These are phyloP conservation scores for Vimba vimba DNA, from an alignment of 2,113 vertebrate genomes.

Conservation along the genomic window DNA sequence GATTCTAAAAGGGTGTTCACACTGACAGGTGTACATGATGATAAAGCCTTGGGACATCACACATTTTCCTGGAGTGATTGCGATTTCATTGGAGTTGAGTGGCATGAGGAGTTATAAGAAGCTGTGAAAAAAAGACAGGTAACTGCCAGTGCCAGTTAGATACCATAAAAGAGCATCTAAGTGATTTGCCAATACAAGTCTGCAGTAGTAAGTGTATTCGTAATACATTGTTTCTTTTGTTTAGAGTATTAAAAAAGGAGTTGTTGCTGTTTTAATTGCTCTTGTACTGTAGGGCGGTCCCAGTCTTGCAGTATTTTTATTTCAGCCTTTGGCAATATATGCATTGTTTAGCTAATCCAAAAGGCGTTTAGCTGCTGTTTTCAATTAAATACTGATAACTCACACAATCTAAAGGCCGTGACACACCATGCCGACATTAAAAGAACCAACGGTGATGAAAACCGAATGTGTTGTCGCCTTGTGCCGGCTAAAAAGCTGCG, in stretches of 20 bases:
- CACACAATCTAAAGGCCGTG: not conserved
- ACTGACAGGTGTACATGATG: not conserved
- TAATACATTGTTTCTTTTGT: not conserved
- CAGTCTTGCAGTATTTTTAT: not conserved
- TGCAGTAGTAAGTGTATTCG: not conserved
- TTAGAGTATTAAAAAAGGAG: not conserved
- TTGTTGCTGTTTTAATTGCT: not conserved
- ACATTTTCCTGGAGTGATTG: not conserved
- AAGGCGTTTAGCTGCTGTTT: not conserved
- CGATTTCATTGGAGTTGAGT: not conserved
- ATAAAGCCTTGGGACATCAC: not conserved
- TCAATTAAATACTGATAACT: not conserved
- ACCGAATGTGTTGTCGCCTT: too few species aligned
- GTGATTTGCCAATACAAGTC: not conserved
- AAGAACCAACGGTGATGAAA: too few species aligned
- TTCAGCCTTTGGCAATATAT: not conserved
- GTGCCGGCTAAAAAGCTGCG: too few species aligned
- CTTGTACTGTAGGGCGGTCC: not conserved
- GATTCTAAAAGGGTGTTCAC: not conserved
- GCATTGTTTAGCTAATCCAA: not conserved
- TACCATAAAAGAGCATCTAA: not conserved
- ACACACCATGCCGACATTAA: too few species aligned
- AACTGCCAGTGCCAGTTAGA: not conserved
- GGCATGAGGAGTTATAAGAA: not conserved
- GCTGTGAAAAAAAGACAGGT: not conserved